Evolutionary conservation across 2,797 vertebrate genomes (phyloP), one percentile per base, ranked within the genome.

Genomic region (Xyrichtys novacula): DNA sequence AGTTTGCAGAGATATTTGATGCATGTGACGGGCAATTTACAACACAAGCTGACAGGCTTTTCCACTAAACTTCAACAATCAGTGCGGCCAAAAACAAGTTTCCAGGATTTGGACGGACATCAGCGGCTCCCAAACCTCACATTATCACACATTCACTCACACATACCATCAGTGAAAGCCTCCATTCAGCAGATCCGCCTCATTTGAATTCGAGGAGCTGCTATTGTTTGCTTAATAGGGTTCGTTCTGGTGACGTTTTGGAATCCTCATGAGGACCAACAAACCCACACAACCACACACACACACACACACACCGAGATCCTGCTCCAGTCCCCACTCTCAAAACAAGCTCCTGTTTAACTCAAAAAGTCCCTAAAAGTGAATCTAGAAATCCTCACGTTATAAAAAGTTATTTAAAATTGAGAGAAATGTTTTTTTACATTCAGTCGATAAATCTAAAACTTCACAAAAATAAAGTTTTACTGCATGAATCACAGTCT

Each of bases 201-300:
- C 74, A 83, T 83, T 74, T 80, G 66, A 83, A 82, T 78, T 23
- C 64, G 71, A 76, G 66, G 59, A 65, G 59, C 71, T 5, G 6
- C 66, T 36, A 61, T 73, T 85, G 75, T 88, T 50, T 62, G 52
- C 58, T 16, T 5, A 53, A 67, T 9, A 5, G 1, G 32, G 42
- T 63, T 26, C 0, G 26, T 7, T 67, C 36, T 52, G 48, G 52
- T 38, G 47, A 40, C 25, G 1, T 7, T 31, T 38, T 25, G 16
- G 12, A 31, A 43, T 56, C 64, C 36, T 40, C 8, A 39, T 34
- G 40, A 43, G 49, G 32, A 49, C 32, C 20, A 32, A 65, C 49
- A 65, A 9, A 26, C 57, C 47, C 9, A 38, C 53, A n/a, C n/a
- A n/a, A n/a, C n/a, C n/a, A n/a, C n/a, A n/a, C n/a, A n/a, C n/a